A percentile compares a stretch with the other conserved stretches of the same genome.
These are phyloP conservation scores for Merops nubicus DNA, from an alignment of 2,113 vertebrate species.

Conservation along the genomic window DNA sequence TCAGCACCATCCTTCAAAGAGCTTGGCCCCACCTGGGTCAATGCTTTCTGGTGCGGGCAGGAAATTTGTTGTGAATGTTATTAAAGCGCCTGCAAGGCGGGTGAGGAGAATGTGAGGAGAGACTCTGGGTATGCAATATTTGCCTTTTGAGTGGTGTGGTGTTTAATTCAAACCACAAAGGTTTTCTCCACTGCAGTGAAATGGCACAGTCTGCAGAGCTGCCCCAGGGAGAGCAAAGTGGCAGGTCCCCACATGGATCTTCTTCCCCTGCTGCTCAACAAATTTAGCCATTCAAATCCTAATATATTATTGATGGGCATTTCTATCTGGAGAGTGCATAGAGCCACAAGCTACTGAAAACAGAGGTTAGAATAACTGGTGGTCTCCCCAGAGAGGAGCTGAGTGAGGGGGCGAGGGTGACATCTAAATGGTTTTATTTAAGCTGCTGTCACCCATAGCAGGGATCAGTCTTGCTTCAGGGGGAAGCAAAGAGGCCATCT, in stretches of 20 bases:
- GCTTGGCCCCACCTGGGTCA: neutral
- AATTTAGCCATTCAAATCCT: neutral
- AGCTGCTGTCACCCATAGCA: neutral
- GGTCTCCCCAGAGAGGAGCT: neutral
- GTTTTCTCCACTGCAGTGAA: neutral
- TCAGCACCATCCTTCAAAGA: neutral
- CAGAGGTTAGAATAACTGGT: neutral
- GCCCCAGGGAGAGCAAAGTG: neutral
- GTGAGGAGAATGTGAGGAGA: neutral
- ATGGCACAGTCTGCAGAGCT: accelerated
- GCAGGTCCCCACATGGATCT: neutral
- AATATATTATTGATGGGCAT: neutral
- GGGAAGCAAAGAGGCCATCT: neutral
- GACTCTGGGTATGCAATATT: neutral
- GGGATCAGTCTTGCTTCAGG: neutral
- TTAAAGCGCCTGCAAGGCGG: neutral
- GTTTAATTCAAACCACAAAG: neutral
- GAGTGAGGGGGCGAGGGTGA: accelerated
- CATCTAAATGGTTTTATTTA: neutral
- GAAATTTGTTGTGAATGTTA: neutral
- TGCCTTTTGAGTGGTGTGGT: neutral
- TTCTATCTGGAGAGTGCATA: neutral
- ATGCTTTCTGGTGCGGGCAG: neutral
- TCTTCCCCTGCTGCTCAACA: neutral
- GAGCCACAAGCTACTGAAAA: neutral